Evolutionary conservation across 2,797 vertebrate species (phyloP), one percentile per base, ranked within the genome.

Genomic region (Sebastiscus tertius): DNA sequence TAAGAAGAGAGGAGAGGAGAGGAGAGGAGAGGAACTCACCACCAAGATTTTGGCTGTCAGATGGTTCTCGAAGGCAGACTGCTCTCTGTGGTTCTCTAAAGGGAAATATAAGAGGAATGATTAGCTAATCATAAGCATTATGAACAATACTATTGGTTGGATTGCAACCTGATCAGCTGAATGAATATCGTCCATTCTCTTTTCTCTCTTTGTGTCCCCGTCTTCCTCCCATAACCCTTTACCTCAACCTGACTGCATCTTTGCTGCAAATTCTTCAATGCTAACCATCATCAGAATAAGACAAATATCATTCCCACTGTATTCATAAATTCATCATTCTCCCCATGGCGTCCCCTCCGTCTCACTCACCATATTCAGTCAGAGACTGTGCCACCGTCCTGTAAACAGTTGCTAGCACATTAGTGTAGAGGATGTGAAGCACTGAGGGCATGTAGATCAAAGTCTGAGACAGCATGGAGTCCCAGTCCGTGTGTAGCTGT

Each of bases 1-100:
- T 14, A 24, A 33, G 12, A 11, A 26, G 10, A 34, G 8, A 6
- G 33, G 33, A 34, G 8, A 6, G 8, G 8, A 34, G 33, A 56
- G 13, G 2, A 54, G 33, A 6, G 6, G 33, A 49, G 33, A 73
- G 62, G 46, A 83, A 94, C 96, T 90, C 2, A 97, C 96, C 95
- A 96, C 94, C 60, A 97, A 81, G 46, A 97, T 94, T 92, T 97
- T 97, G 59, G 94, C 86, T 27, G 96, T 97, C 69, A 96, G 93
- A 69, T 97, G 95, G 77, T 94, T 96, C 76, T 97, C 83, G 64
- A 93, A 96, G 58, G 95, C 88, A 0, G 96, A 96, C 82, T 97
- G 93, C 74, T 96, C 95, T 82, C 96, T 94, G 88, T 97, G 96
- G 93, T 97, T 97, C 89, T 97, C 96, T 97, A 7, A 46, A 42